Evolutionary conservation across 2,888 invertebrate species (phyloP).

Genomic region (Sussaba pulchella): DNA sequence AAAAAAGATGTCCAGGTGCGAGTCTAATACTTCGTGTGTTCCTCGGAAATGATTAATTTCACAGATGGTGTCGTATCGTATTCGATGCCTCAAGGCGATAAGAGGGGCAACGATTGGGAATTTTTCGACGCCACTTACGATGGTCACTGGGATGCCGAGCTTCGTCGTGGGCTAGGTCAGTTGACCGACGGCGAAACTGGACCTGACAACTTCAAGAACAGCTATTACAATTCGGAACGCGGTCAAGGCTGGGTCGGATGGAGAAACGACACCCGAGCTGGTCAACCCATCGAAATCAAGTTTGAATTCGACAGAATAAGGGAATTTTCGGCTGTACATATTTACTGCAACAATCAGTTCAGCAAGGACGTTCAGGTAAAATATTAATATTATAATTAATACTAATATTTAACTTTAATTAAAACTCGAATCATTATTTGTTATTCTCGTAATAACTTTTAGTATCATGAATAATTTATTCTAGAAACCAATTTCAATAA

Average conservation of each 20-base stretch:
- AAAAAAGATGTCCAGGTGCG: slow-evolving; percentile 6
- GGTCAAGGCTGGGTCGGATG: slow-evolving; percentile 95
- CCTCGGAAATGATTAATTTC: slow-evolving; percentile 49
- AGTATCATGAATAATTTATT: too few relatives aligned
- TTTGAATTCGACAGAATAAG: slow-evolving; percentile 95
- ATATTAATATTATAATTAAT: slow-evolving; percentile 69
- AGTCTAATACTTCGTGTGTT: slow-evolving; percentile 20
- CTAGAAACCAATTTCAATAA: too few relatives aligned
- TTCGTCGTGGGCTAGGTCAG: slow-evolving; percentile 93
- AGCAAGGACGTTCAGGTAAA: slow-evolving; percentile 92
- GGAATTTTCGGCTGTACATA: slow-evolving; percentile 92
- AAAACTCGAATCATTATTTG: too few relatives aligned
- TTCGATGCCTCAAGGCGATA: slow-evolving; percentile 95
- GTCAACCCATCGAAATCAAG: slow-evolving; percentile 88
- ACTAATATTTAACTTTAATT: too few relatives aligned
- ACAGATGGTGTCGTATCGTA: slow-evolving; percentile 93
- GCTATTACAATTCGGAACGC: slow-evolving; percentile 85
- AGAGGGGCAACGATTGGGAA: slow-evolving; percentile 90
- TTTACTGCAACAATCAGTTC: slow-evolving; percentile 94
- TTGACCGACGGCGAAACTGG: slow-evolving; percentile 93
- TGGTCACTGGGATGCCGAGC: slow-evolving; percentile 91
- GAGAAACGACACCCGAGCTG: slow-evolving; percentile 90
- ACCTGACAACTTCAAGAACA: slow-evolving; percentile 89
- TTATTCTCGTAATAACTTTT: too few relatives aligned
- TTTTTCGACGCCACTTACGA: slow-evolving; percentile 94